Base-by-base conservation (phyloP, 2,797 vertebrate genomes). In the Triplophysa bombifrons region DNA sequence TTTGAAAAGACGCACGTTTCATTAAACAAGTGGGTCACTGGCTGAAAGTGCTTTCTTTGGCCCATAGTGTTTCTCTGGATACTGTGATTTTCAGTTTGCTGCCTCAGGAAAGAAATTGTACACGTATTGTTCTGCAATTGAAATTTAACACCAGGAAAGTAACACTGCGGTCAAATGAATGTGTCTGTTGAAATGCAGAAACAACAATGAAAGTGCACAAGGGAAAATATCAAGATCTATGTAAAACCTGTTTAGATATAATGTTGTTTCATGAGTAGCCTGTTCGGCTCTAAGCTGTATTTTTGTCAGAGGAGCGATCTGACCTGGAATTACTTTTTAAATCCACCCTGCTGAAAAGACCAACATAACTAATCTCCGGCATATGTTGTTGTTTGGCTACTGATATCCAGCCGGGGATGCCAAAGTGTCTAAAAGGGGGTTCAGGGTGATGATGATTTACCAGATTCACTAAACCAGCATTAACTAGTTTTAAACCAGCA, bases 1-100 rank as follows among this genome's bases (percentile, higher is more conserved):
- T 65, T 20, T 78, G 70, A 66, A 70, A 74, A 74, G 65, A 70
- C 22, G 38, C 65, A 81, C 72, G 58, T 74, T 78, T 84, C 82
- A 84, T 81, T 78, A 78, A 84, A 78, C 63, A 78, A 84, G 22
- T 78, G 64, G 64, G 74, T 58, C 78, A 81, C 27, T 50, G 60
- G 38, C 60, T 83, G 34, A 71, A 69, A 75, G 68, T 44, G 61
- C 74, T 75, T 68, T 64, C 61, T 77, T 70, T 81, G 50, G 46
- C 65, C 48, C 14, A 74, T 14, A 10, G 48, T 69, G 27, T 53
- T 58, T 76, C 58, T 80, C 60, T 38, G 22, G 38, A 76, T 76
- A 27, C 44, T 58, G 20, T 56, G 74, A 51, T 53, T 76, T 83
- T 70, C 66, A 71, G 72, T 66, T 71, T 56, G 48, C 34, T 34